These are phyloP conservation scores for Caloenas nicobarica DNA, from an alignment of 2,113 vertebrate genomes.

Conservation along the genomic window DNA sequence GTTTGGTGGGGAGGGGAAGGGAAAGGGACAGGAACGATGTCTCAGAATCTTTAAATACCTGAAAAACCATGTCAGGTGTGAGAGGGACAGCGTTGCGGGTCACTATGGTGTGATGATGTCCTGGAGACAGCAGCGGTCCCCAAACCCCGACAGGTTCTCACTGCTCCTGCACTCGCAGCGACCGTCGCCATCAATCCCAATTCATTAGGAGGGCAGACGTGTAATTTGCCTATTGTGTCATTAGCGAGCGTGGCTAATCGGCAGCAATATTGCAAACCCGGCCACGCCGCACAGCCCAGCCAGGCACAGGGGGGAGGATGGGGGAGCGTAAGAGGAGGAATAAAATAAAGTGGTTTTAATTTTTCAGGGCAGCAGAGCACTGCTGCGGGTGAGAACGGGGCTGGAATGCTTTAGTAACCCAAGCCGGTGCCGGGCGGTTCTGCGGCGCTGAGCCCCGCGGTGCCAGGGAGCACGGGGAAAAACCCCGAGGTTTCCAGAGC, in stretches of 20 bases:
- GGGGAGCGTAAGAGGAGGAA: not conserved
- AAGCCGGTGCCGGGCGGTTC: slow-evolving; percentile 25
- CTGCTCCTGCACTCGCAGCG: not conserved
- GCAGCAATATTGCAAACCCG: not conserved
- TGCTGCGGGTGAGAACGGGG: not conserved
- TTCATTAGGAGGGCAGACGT: not conserved
- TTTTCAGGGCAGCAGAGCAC: slow-evolving; percentile 18
- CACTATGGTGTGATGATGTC: not conserved
- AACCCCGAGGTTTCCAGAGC: not conserved
- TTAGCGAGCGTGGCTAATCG: not conserved
- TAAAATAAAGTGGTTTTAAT: not conserved
- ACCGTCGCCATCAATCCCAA: not conserved
- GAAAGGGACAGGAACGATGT: not conserved
- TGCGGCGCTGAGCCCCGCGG: not conserved
- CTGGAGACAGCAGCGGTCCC: not conserved
- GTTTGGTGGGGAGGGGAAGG: not conserved
- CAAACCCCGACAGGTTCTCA: not conserved
- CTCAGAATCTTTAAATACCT: not conserved
- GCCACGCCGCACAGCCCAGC: not conserved
- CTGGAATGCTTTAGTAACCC: slow-evolving; percentile 52
- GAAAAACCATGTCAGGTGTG: not conserved
- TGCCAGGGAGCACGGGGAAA: not conserved
- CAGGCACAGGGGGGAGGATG: rapidly evolving
- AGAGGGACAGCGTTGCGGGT: not conserved
- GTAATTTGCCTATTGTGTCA: not conserved